Evolutionary conservation across 2,113 vertebrate species (phyloP), one percentile per base, ranked within the genome.

Genomic region (Sylvia atricapilla): DNA sequence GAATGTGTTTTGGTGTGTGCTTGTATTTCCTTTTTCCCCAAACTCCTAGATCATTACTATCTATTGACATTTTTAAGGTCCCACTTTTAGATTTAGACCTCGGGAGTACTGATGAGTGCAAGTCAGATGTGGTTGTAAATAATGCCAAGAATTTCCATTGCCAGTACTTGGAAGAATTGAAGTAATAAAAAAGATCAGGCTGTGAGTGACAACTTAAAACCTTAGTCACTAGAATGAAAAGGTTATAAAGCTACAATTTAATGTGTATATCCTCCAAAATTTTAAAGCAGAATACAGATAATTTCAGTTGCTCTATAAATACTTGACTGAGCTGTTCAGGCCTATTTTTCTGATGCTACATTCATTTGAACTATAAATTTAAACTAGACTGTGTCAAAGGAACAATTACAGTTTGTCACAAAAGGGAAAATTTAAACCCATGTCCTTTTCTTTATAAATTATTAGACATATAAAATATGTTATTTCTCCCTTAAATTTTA

Each of bases 131-230:
- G 84, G 69, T 43, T 95, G 70, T 89, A 91, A 97, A 95, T 89
- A 95, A 92, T 44, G 88, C 63, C 68, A 94, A 96, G 66, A 62
- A 44, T 92, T 96, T 94, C 56, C 84, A 81, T 78, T 92, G 83
- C 75, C 72, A 82, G 44, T 24, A 53, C 70, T 81, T 90, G 50
- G 81, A 84, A 90, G 63, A 96, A 74, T 20, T 94, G 84, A 91
- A 88, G 79, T 80, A 97, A 96, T 97, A 97, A 95, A 97, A 96
- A 97, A 93, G 85, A 96, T 83, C 56, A 66, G 82, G 53, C 59
- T 93, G 33, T 84, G 81, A 96, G 77, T 97, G 94, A 93, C 91
- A 93, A 59, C 59, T 60, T 91, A 66, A 92, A 95, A 95, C 84
- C 72, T 83, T 88, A 81, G 75, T 95, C 93, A 83, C 75, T 87